Evolutionary conservation across 2,888 invertebrate species (phyloP).

Genomic region (Cynaeus angustus): DNA sequence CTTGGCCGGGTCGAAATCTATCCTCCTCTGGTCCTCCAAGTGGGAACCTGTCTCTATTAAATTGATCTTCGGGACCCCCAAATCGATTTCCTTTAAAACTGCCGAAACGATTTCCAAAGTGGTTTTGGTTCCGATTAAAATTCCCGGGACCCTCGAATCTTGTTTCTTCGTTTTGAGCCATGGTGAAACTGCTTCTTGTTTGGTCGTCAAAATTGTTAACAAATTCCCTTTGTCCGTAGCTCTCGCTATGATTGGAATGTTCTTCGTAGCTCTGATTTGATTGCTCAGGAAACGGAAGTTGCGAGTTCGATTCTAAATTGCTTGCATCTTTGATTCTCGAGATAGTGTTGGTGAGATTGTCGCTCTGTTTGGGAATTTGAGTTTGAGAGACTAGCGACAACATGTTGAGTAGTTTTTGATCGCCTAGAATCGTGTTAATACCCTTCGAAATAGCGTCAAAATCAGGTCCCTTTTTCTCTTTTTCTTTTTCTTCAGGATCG

Average conservation of each 20-base stretch:
- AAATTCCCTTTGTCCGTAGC: slow-evolving; percentile 53
- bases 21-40: slow-evolving; percentile 13
- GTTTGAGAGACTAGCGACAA: slow-evolving; percentile 72
- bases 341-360: slow-evolving; percentile 59
- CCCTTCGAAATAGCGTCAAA: slow-evolving; percentile 78
- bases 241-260: slow-evolving; percentile 53
- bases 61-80: slow-evolving; percentile 11
- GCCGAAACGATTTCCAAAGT: slow-evolving; percentile 37
- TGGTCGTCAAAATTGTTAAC: slow-evolving; percentile 67
- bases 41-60: slow-evolving; percentile 21
- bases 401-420: slow-evolving; percentile 78
- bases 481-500: slow-evolving; percentile 41
- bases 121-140: slow-evolving; percentile 27
- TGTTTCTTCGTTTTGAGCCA: slow-evolving; percentile 47
- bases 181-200: slow-evolving; percentile 65
- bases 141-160: slow-evolving; percentile 30
- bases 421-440: slow-evolving; percentile 77
- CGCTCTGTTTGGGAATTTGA: slow-evolving; percentile 54
- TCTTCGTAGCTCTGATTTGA: slow-evolving; percentile 58
- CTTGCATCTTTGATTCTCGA: slow-evolving; percentile 42
- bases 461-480: slow-evolving; percentile 70
- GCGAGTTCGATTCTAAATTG: slow-evolving; percentile 11
- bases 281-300: slow-evolving; percentile 53
- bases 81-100: slow-evolving; percentile 27
- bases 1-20: slow-evolving; percentile 21